Evolutionary conservation across 2,113 vertebrate species (phyloP).

Genomic region (Agelaius phoeniceus): DNA sequence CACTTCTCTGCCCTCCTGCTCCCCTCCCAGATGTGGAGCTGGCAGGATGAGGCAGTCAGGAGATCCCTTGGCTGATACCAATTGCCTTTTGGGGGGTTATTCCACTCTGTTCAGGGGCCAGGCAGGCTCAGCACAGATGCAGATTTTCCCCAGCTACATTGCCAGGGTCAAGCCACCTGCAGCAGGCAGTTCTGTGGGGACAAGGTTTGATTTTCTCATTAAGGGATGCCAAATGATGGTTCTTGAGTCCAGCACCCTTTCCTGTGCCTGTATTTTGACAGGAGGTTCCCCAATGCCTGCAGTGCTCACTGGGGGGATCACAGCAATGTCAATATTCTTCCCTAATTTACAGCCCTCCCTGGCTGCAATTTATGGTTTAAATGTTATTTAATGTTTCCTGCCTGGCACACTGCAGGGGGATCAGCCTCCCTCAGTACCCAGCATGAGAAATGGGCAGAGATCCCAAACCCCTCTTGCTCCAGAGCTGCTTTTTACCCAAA

Average conservation of each 20-base stretch:
- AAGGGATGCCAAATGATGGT: neutral
- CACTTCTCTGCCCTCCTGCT: conserved; percentile 4
- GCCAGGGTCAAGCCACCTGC: neutral
- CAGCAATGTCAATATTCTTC: neutral
- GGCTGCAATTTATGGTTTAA: too few relatives aligned
- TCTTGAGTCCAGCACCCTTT: neutral
- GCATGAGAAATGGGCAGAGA: neutral
- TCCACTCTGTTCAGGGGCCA: neutral
- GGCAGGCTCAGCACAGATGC: neutral
- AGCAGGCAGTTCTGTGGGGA: neutral
- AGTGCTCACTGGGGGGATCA: neutral
- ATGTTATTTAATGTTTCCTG: neutral
- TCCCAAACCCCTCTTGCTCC: neutral
- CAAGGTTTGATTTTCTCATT: accelerated
- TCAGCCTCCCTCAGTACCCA: neutral
- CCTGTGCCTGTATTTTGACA: neutral
- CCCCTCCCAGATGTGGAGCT: conserved; percentile 37
- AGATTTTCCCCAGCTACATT: neutral
- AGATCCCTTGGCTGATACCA: neutral
- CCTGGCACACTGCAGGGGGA: accelerated
- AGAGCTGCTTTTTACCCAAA: neutral
- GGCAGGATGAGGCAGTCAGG: neutral
- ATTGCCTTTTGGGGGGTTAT: neutral
- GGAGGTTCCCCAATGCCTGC: accelerated
- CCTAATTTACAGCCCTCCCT: neutral